These are phyloP conservation scores for Argyra leucocephala DNA, from an alignment of 2,888 invertebrate genomes.

Conservation along the genomic window DNA sequence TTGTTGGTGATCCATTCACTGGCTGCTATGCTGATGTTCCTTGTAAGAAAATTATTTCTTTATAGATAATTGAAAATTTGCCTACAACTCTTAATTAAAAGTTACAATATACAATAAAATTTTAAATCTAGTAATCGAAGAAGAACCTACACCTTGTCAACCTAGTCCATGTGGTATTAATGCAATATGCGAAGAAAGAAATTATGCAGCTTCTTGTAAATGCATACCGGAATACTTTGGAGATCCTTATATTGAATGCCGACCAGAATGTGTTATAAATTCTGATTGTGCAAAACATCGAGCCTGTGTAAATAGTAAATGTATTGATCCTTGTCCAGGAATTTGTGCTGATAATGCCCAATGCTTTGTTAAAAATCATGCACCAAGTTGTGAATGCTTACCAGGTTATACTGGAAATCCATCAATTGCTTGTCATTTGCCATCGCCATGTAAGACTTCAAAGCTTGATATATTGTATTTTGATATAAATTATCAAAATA, in stretches of 20 bases:
- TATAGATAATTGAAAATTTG: background rate
- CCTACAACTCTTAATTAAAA: background rate
- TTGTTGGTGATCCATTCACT: slow-evolving; percentile 54
- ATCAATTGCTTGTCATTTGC: slow-evolving; percentile 43
- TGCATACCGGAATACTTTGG: slow-evolving; percentile 57
- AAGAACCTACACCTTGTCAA: slow-evolving; percentile 49
- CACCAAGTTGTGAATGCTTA: slow-evolving; percentile 55
- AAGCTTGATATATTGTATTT: background rate
- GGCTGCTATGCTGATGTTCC: slow-evolving; percentile 44
- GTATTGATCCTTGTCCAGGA: slow-evolving; percentile 73
- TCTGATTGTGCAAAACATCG: slow-evolving; percentile 54
- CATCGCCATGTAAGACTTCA: slow-evolving; percentile 35
- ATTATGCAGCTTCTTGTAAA: slow-evolving; percentile 55
- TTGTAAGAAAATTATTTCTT: slow-evolving; percentile 42
- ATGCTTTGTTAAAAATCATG: slow-evolving; percentile 58
- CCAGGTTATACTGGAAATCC: slow-evolving; percentile 54
- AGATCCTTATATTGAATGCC: slow-evolving; percentile 55
- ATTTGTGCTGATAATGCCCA: slow-evolving; percentile 73
- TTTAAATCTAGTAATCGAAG: slow-evolving; percentile 43
- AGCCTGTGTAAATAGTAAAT: slow-evolving; percentile 65
- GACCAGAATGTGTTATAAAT: slow-evolving; percentile 59
- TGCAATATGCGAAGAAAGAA: slow-evolving; percentile 55
- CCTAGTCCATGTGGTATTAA: slow-evolving; percentile 61
- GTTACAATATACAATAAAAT: background rate
- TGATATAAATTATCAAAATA: background rate